Evolutionary conservation across 1,140 invertebrate species (phyloP).

Genomic region (Maconellicoccus hirsutus): DNA sequence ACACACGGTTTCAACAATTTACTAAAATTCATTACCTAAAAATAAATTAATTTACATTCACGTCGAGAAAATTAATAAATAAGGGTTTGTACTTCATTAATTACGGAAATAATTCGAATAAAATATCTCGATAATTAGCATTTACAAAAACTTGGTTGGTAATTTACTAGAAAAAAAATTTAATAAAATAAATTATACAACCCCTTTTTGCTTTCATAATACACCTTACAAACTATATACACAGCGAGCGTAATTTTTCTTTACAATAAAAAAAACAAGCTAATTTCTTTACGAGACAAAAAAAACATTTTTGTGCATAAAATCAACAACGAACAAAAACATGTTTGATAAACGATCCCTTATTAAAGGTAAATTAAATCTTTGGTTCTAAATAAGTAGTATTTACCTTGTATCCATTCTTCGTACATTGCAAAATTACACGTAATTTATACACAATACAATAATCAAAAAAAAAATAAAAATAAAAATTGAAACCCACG

Average conservation of each 20-base stretch:
- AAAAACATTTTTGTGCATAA: background rate
- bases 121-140: background rate
- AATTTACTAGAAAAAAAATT: constrained; percentile 10
- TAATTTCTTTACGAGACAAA: background rate
- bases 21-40: constrained; percentile 15
- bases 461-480: no score
- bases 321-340: constrained; percentile 9
- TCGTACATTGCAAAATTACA: no score
- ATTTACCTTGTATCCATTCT: background rate
- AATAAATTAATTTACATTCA: constrained; percentile 3
- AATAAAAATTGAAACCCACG: no score
- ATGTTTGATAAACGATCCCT: background rate
- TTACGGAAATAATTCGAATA: constrained; percentile 10
- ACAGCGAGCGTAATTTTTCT: background rate
- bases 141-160: background rate
- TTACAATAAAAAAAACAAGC: background rate
- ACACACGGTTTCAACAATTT: constrained; percentile 10
- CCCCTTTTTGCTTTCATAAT: background rate
- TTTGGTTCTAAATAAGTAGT: constrained; percentile 16
- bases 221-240: constrained; percentile 2
- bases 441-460: no score
- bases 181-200: constrained; percentile 17
- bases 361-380: constrained; percentile 12
- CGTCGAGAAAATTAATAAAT: background rate
- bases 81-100: constrained; percentile 14